A percentile compares a stretch with the other conserved stretches of the same genome.
These are phyloP conservation scores for Clavelina lepadiformis DNA, from an alignment of 23 tunicate species.

Conservation along the genomic window DNA sequence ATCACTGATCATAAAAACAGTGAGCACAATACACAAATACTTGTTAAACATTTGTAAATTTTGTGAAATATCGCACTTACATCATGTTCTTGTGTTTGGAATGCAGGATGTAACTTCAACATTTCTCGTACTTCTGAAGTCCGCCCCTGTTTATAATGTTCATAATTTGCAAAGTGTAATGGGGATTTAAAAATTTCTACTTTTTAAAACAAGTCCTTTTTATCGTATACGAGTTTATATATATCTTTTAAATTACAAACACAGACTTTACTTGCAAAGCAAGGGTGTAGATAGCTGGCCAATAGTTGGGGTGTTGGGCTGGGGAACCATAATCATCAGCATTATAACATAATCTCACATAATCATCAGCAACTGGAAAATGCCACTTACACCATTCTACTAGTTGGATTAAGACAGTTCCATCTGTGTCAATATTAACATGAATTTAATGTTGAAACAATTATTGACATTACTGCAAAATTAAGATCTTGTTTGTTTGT, in stretches of 20 bases:
- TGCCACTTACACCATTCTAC: constrained; percentile 89
- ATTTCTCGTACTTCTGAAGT: constrained; percentile 39
- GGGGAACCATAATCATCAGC: constrained; percentile 34
- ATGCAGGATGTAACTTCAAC: constrained; percentile 51
- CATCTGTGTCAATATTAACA: constrained; percentile 11
- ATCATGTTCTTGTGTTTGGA: constrained; percentile 50
- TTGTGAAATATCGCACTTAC: no score
- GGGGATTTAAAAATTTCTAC: neutral
- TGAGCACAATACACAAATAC: neutral
- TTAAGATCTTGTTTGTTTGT: no score
- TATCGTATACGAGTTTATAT: no score
- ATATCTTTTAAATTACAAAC: neutral
- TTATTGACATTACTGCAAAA: neutral
- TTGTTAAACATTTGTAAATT: neutral
- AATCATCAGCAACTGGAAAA: constrained; percentile 76
- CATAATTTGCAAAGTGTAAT: neutral
- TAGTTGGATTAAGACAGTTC: constrained; percentile 38
- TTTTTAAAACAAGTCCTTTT: no score
- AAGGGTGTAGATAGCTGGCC: constrained; percentile 64
- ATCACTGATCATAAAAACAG: no score
- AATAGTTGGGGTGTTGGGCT: constrained; percentile 50
- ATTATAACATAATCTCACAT: constrained; percentile 35
- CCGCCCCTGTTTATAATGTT: constrained; percentile 33
- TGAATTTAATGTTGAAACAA: constrained; percentile 1
- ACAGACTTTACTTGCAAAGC: constrained; percentile 48